These are phyloP conservation scores for Meandrina meandrites DNA, from an alignment of 92 coral and sea anemone species.

Conservation along the genomic window DNA sequence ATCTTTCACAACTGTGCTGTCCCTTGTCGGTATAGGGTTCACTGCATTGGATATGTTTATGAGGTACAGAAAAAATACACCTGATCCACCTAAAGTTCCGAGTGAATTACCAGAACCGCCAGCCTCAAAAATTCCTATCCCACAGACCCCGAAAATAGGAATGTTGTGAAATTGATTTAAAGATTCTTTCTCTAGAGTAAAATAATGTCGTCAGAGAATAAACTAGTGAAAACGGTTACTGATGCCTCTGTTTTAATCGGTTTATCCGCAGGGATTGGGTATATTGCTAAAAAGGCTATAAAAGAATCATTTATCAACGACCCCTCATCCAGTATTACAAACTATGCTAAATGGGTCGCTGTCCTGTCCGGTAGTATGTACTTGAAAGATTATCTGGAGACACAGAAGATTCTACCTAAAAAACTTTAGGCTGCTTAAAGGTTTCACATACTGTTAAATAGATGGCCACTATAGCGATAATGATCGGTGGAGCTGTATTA, in stretches of 20 bases:
- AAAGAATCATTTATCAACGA: constrained; percentile 57
- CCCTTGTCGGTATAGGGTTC: constrained; percentile 66
- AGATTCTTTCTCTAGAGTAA: too few species aligned
- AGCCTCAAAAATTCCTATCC: too few species aligned
- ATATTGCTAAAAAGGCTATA: constrained; percentile 52
- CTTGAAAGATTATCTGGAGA: constrained; percentile 59
- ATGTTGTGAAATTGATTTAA: too few species aligned
- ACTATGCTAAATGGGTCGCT: constrained; percentile 62
- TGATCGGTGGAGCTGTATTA: constrained; percentile 61
- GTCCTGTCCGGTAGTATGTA: constrained; percentile 19
- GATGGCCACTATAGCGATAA: constrained; percentile 53
- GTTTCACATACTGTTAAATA: background rate
- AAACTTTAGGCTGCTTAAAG: too few species aligned
- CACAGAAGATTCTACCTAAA: constrained; percentile 54
- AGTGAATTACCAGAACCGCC: too few species aligned
- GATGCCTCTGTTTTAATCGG: constrained; percentile 54
- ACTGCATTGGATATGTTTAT: constrained; percentile 61
- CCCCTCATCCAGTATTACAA: constrained; percentile 51
- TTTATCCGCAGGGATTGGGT: constrained; percentile 50
- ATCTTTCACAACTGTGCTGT: constrained; percentile 58
- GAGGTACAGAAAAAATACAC: background rate
- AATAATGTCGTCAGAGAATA: constrained; percentile 26
- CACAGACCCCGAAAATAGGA: too few species aligned
- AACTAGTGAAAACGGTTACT: constrained; percentile 39
- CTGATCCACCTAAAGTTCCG: too few species aligned